Evolutionary conservation across 2,113 vertebrate genomes (phyloP).

Genomic region (Ageneiosus marmoratus): DNA sequence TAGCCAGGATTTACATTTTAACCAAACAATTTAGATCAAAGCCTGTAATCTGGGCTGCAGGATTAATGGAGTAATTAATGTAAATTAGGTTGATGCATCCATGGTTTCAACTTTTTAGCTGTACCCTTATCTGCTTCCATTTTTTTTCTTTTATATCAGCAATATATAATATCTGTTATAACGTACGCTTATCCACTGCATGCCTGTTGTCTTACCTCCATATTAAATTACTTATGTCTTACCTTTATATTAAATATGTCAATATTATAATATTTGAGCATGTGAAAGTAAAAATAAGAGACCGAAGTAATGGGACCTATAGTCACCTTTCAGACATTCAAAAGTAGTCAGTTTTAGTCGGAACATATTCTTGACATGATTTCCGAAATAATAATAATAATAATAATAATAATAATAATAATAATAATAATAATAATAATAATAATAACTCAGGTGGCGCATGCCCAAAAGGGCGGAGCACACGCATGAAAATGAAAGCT

Average conservation of each 20-base stretch:
- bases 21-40: slow-evolving; percentile 26
- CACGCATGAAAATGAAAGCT: slow-evolving; percentile 77
- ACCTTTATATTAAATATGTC: background rate
- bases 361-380: background rate
- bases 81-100: background rate
- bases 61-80: slow-evolving; percentile 15
- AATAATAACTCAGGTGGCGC: slow-evolving; percentile 35
- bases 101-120: background rate
- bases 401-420: background rate
- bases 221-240: background rate
- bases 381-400: background rate
- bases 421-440: background rate
- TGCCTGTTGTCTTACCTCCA: background rate
- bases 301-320: background rate
- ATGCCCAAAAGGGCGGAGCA: background rate
- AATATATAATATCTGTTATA: background rate
- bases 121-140: background rate
- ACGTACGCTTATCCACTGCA: background rate
- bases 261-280: background rate
- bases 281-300: too few relatives aligned
- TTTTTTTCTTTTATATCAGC: background rate
- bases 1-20: slow-evolving; percentile 28
- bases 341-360: background rate
- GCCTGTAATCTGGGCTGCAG: slow-evolving; percentile 29
- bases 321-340: background rate